Evolutionary conservation across 1,140 invertebrate species (phyloP).

Genomic region (Monomorium pharaonis): DNA sequence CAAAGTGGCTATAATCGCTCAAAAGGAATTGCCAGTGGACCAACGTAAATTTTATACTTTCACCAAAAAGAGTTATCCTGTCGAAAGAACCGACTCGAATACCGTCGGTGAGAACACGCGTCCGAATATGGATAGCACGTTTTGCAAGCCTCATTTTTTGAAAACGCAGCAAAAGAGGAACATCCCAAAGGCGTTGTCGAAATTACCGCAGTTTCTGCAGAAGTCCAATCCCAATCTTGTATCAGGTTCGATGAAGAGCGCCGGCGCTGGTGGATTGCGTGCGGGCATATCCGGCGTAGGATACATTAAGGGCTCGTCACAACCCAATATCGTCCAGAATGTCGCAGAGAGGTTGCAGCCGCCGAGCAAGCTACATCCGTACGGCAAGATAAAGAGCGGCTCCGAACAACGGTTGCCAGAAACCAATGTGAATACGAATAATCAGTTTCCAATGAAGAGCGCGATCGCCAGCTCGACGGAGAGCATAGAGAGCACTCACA

Average conservation of each 20-base stretch:
- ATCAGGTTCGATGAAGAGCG: constrained; percentile 70
- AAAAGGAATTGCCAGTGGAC: constrained; percentile 29
- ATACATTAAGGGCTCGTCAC: constrained; percentile 77
- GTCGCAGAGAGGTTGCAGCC: constrained; percentile 57
- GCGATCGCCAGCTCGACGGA: constrained; percentile 80
- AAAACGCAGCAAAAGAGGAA: constrained; percentile 60
- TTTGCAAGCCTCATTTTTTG: constrained; percentile 63
- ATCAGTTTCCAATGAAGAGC: constrained; percentile 37
- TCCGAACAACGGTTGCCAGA: constrained; percentile 77
- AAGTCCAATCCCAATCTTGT: constrained; percentile 83
- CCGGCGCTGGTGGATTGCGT: constrained; percentile 15
- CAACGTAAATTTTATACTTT: constrained; percentile 74
- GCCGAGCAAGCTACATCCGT: constrained; percentile 61
- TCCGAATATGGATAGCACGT: constrained; percentile 55
- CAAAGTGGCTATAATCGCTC: neutral
- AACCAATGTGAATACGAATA: constrained; percentile 56
- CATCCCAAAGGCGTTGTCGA: constrained; percentile 74
- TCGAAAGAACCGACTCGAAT: constrained; percentile 57
- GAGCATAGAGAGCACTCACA: constrained; percentile 82
- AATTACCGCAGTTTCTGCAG: constrained; percentile 80
- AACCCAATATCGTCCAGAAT: constrained; percentile 75
- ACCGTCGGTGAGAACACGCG: constrained; percentile 17
- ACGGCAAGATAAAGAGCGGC: constrained; percentile 75
- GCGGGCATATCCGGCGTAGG: constrained; percentile 59
- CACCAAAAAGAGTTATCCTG: constrained; percentile 64